Conservation (phyloP, 2,797 vertebrate species). For the Ambastaia sidthimunki region DNA sequence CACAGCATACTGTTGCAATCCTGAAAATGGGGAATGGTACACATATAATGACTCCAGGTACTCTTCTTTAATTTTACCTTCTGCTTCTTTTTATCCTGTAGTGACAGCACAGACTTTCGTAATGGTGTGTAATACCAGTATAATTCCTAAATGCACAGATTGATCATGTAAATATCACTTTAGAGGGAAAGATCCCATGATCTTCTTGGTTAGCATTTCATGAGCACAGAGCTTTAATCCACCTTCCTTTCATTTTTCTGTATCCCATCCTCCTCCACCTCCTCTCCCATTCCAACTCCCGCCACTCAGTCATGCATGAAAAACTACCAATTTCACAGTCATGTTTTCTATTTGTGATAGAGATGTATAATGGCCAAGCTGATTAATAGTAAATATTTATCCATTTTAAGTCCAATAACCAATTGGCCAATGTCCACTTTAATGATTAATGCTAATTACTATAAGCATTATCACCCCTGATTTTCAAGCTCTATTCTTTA, state of each 20-base stretch:
- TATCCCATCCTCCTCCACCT: not conserved
- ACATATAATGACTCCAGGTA: constrained; percentile 98
- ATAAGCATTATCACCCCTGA: too few species aligned
- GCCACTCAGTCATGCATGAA: constrained; percentile 1
- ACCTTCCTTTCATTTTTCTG: constrained; percentile 32
- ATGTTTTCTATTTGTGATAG: not conserved
- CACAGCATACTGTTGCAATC: constrained; percentile 95
- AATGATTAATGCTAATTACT: too few species aligned
- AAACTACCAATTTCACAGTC: not conserved
- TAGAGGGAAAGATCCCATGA: not conserved
- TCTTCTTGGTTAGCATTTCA: not conserved
- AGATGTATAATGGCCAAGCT: not conserved
- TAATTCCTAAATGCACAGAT: too few species aligned
- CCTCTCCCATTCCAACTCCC: not conserved
- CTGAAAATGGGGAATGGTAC: constrained; percentile 92
- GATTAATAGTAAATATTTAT: not conserved
- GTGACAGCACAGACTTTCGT: too few species aligned
- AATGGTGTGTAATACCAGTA: too few species aligned
- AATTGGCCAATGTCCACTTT: too few species aligned
- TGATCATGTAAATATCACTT: not conserved
- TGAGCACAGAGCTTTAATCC: not conserved
- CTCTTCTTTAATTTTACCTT: too few species aligned
- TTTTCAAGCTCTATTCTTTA: too few species aligned
- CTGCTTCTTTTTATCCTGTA: not conserved
- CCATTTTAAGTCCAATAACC: too few species aligned